Conservation (phyloP, 2,888 invertebrate species). For the Sesia apiformis region DNA sequence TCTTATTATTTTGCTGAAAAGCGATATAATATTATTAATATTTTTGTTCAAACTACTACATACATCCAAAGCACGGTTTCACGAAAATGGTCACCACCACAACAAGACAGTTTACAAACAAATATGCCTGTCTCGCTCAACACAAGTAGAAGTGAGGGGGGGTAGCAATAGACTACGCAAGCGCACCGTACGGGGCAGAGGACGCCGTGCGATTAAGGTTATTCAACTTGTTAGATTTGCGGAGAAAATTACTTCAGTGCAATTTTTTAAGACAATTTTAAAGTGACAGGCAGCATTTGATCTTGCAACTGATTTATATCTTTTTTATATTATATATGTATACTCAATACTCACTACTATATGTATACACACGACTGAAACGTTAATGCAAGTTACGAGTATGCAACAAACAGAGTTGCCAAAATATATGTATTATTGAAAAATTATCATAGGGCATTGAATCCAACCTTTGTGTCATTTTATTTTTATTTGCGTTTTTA, state of each 20-base stretch:
- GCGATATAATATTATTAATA: not conserved
- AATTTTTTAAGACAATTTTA: conserved; percentile 33
- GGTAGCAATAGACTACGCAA: conserved; percentile 23
- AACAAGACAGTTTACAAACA: conserved; percentile 54
- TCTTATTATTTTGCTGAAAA: not conserved
- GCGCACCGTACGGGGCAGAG: conserved; percentile 20
- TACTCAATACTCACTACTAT: too few relatives aligned
- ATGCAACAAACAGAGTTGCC: too few relatives aligned
- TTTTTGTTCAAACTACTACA: not conserved
- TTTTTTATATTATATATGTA: not conserved
- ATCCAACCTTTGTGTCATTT: too few relatives aligned
- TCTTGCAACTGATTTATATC: conserved; percentile 1
- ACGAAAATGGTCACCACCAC: conserved; percentile 17
- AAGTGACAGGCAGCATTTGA: conserved; percentile 2
- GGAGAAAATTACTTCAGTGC: conserved; percentile 36
- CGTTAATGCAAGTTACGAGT: too few relatives aligned
- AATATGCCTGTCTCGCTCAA: conserved; percentile 38
- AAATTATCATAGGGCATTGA: too few relatives aligned
- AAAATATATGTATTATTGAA: too few relatives aligned
- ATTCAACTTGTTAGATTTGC: conserved; percentile 47
- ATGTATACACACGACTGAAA: too few relatives aligned
- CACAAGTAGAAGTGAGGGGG: conserved; percentile 23
- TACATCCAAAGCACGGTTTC: conserved; percentile 4
- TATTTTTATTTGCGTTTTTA: too few relatives aligned
- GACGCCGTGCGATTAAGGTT: conserved; percentile 42